phyloP scores from a whole-genome alignment of 2,797 vertebrate genomes.

The Caiman crocodilus region DNA sequence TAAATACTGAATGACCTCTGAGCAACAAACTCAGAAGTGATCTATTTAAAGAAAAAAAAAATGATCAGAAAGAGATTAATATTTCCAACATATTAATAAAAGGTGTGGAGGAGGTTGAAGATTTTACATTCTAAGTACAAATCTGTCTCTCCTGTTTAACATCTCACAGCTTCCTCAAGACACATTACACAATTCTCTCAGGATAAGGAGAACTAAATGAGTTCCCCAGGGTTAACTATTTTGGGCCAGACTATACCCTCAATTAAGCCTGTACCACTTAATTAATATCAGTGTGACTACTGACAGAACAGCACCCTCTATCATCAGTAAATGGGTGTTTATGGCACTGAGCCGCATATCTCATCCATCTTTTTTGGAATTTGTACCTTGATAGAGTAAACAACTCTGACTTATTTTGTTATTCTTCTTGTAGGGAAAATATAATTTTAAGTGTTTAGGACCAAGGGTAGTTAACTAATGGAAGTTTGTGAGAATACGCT shows the following conservation, averaged over 20 bases:
- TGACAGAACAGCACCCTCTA: background rate
- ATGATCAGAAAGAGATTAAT: background rate
- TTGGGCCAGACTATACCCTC: background rate
- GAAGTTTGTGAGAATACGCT: background rate
- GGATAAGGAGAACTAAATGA: background rate
- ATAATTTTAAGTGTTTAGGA: background rate
- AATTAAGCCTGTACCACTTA: background rate
- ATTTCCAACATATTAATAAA: background rate
- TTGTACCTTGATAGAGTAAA: background rate
- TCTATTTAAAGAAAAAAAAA: constrained; percentile 16
- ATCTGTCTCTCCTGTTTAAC: background rate
- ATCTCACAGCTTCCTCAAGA: background rate
- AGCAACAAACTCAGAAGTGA: background rate
- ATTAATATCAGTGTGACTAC: background rate
- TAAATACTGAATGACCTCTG: too few relatives aligned
- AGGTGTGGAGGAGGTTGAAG: background rate
- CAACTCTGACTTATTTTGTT: background rate
- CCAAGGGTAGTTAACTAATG: background rate
- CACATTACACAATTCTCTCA: background rate
- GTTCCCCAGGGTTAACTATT: background rate
- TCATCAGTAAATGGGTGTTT: accelerated
- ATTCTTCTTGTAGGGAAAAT: background rate
- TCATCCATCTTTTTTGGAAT: background rate
- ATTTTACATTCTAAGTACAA: background rate
- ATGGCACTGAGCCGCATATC: background rate